Conservation (phyloP, 37 sponge, comb jelly and placozoan genomes). For the Eunapius fragilis region DNA sequence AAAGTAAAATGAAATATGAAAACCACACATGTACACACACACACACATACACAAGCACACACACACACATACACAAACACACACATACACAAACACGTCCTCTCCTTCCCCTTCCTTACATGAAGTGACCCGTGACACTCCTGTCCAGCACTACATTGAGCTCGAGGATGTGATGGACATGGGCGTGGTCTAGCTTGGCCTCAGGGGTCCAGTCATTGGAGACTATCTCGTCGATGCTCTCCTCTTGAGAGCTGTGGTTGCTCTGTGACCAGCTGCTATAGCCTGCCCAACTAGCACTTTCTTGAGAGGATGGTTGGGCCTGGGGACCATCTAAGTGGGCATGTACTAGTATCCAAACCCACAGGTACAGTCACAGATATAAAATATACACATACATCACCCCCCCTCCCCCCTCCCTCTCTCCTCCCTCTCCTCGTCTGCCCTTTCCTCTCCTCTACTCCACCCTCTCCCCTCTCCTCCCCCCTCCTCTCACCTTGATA, state of each 20-base stretch:
- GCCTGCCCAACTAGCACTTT: conserved; percentile 8
- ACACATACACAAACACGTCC: neutral
- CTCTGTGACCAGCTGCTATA: conserved; percentile 21
- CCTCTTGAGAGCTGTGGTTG: conserved; percentile 70
- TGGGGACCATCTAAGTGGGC: conserved; percentile 3
- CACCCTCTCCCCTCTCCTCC: neutral
- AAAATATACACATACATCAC: too few relatives aligned
- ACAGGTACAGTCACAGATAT: too few relatives aligned
- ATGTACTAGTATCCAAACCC: too few relatives aligned
- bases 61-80: neutral
- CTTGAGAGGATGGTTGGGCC: conserved; percentile 32
- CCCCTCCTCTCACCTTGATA: neutral
- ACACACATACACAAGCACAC: neutral
- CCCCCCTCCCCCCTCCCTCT: too few relatives aligned
- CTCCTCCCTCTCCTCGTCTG: neutral
- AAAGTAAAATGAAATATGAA: too few relatives aligned
- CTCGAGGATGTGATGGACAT: conserved; percentile 11
- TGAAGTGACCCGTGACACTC: conserved; percentile 23
- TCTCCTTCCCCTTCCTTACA: neutral
- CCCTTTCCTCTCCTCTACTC: too few relatives aligned
- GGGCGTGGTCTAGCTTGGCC: conserved; percentile 9
- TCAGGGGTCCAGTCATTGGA: neutral
- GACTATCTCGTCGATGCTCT: conserved; percentile 40
- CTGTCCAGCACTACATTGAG: conserved; percentile 9
- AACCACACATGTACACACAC: too few relatives aligned